Conservation (phyloP, 2,113 vertebrate genomes). For the Apus apus region DNA sequence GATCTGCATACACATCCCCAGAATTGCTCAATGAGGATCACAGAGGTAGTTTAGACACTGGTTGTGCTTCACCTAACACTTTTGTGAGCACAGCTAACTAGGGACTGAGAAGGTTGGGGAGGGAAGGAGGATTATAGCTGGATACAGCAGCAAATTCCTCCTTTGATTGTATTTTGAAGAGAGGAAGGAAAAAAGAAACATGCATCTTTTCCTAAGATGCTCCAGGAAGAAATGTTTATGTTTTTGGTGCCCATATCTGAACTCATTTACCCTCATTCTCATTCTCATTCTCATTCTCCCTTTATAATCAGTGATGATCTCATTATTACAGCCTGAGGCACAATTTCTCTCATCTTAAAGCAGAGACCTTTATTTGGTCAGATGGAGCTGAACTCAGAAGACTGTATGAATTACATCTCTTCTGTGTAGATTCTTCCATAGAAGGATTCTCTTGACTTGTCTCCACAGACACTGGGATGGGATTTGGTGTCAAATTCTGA, state of each 20-base stretch:
- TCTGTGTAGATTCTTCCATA: not conserved
- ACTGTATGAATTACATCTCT: not conserved
- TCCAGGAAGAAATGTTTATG: conserved; percentile 44
- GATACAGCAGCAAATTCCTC: conserved; percentile 19
- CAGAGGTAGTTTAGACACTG: not conserved
- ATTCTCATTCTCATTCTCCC: conserved; percentile 54
- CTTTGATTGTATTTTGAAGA: conserved; percentile 45
- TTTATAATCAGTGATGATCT: conserved; percentile 38
- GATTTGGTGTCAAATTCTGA: not conserved
- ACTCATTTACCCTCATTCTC: conserved; percentile 53
- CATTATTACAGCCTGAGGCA: not conserved
- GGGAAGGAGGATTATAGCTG: not conserved
- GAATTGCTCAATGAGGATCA: not conserved
- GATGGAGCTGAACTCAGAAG: not conserved
- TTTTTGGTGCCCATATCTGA: not conserved
- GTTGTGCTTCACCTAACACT: rapidly evolving
- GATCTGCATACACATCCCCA: not conserved
- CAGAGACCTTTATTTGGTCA: not conserved
- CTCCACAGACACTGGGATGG: not conserved
- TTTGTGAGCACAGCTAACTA: not conserved
- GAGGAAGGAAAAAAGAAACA: conserved; percentile 6
- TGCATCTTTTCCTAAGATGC: not conserved
- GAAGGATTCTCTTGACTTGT: not conserved
- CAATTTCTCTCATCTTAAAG: conserved; percentile 40
- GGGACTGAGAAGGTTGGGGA: not conserved